phyloP scores from a whole-genome alignment of 92 coral and sea anemone species.

The Epizoanthus rinbou region DNA sequence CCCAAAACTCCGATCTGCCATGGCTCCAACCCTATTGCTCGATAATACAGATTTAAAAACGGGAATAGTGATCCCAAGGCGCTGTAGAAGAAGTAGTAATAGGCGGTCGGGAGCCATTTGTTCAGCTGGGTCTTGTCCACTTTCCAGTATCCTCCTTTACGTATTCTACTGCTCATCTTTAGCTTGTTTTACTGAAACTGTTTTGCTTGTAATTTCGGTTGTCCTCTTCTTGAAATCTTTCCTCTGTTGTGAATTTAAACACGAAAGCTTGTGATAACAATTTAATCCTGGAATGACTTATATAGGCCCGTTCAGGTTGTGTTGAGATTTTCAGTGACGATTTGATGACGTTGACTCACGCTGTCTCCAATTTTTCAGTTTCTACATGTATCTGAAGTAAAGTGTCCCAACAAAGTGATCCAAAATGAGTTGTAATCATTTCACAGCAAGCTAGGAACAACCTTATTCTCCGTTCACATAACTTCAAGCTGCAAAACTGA shows the following conservation, averaged over 20 bases:
- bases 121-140: conserved; percentile 61
- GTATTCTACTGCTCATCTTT: conserved; percentile 50
- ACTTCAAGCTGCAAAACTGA: conserved; percentile 9
- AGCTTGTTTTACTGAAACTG: neutral
- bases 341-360: no score
- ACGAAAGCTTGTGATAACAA: no score
- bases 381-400: neutral
- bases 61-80: conserved; percentile 87
- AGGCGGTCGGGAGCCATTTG: conserved; percentile 72
- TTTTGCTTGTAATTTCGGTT: neutral
- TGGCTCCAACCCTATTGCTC: conserved; percentile 77
- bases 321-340: no score
- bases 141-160: conserved; percentile 68
- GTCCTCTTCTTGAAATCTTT: no score
- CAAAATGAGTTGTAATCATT: neutral
- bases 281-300: no score
- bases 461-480: neutral
- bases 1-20: conserved; percentile 91
- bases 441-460: neutral
- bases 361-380: no score
- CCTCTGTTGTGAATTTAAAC: no score
- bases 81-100: conserved; percentile 81
- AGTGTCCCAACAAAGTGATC: neutral
- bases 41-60: conserved; percentile 73
- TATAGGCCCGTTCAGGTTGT: no score